These are phyloP conservation scores for Hypena proboscidalis DNA, from an alignment of 2,888 invertebrate genomes.

Conservation along the genomic window DNA sequence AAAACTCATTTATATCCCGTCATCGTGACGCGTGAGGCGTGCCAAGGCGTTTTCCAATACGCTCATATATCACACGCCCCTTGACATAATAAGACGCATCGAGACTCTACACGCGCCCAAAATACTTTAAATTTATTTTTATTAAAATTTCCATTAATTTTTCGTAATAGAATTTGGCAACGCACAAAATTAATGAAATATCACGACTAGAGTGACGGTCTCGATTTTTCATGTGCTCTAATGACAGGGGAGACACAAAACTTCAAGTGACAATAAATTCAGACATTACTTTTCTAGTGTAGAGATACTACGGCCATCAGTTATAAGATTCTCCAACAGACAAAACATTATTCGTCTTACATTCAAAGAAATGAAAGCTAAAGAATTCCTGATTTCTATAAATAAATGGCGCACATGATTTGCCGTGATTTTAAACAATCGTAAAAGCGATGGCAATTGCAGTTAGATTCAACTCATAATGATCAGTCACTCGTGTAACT, in stretches of 20 bases:
- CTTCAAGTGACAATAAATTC: slow-evolving; percentile 23
- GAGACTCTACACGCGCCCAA: slow-evolving; percentile 67
- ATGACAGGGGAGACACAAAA: slow-evolving; percentile 18
- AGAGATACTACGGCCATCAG: slow-evolving; percentile 11
- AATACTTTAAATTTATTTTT: slow-evolving; percentile 73
- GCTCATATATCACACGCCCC: slow-evolving; percentile 80
- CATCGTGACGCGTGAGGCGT: slow-evolving; percentile 76
- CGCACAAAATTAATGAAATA: slow-evolving; percentile 45
- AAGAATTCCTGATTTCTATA: slow-evolving; percentile 1
- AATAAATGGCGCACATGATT: slow-evolving; percentile 13
- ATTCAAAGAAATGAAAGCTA: slow-evolving; percentile 5
- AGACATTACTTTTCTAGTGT: slow-evolving; percentile 13
- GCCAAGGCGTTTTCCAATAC: slow-evolving; percentile 81
- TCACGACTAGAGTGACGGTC: slow-evolving; percentile 23
- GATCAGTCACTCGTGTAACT: slow-evolving; percentile 32
- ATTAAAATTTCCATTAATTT: slow-evolving; percentile 62
- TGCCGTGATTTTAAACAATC: slow-evolving; percentile 30
- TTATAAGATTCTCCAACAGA: slow-evolving; percentile 19
- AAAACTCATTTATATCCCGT: slow-evolving; percentile 82
- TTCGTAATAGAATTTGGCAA: slow-evolving; percentile 52
- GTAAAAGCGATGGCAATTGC: slow-evolving; percentile 28
- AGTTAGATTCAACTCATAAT: slow-evolving; percentile 31
- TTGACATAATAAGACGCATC: slow-evolving; percentile 80
- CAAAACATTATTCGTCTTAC: too few species aligned
- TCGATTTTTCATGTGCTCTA: slow-evolving; percentile 28